Evolutionary conservation across 2,888 invertebrate genomes (phyloP), one percentile per base, ranked within the genome.

Genomic region (Tineola bisselliella): DNA sequence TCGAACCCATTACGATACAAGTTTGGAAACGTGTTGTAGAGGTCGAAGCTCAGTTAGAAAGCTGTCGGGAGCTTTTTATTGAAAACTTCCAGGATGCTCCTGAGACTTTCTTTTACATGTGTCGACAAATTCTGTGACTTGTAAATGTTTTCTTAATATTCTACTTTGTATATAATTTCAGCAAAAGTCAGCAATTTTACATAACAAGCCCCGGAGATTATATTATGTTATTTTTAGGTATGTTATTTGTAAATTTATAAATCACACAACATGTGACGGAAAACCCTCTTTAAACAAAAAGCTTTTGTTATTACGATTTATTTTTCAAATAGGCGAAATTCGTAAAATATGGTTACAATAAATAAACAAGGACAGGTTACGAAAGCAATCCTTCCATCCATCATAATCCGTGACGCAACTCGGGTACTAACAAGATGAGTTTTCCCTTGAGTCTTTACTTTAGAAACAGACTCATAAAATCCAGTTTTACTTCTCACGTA

Each of bases 321-420:
- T 48, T 48, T 48, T 48, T 48, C 2, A 48, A 48, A 48, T 3
- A 15, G 15, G 4, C 15, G 13, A 48, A 44, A 48, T 48, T 48
- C 48, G 48, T 48, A 54, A 54, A 54, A 54, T 25, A 54, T 54
- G 8, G 54, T 54, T 54, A 54, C 54, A 25, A 54, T 54, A 54
- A 54, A 54, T 54, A 54, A 52, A 54, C 18, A 54, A 8, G 25
- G 25, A 54, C 54, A 54, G 18, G 10, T 25, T 54, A 54, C 17
- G 25, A 54, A 54, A 25, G 54, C 54, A 59, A 15, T 18, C 59
- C 43, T 59, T 17, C 43, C 59, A 59, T 59, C 59, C 59, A 59
- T 59, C 59, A 59, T 59, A 43, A 31, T 58, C 33, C 33, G 13
- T 13, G 31, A 59, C 59, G 59, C 44, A 38, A 59, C 19, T 18